Conservation (phyloP, 2,797 vertebrate genomes). For the Acanthurus lineatus region DNA sequence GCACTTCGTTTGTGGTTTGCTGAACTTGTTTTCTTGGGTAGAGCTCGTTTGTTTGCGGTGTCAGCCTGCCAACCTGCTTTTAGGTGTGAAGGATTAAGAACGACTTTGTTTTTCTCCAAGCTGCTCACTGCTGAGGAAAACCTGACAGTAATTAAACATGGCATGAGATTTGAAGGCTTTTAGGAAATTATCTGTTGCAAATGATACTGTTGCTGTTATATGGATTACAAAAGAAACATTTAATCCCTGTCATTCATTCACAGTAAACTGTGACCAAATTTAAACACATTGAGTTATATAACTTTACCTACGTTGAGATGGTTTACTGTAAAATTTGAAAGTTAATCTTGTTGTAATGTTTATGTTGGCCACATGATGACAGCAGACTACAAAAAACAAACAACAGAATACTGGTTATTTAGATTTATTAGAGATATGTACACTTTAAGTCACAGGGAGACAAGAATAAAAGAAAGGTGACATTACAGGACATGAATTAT, state of each 20-base stretch:
- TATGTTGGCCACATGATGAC: constrained; percentile 37
- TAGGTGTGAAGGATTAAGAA: neutral
- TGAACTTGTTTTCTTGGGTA: neutral
- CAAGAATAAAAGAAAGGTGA: neutral
- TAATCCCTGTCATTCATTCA: no score
- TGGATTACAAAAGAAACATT: no score
- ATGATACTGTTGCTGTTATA: no score
- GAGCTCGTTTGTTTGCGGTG: neutral
- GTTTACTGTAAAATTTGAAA: neutral
- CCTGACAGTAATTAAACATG: neutral
- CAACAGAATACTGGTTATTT: fast-evolving
- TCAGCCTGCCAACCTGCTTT: neutral
- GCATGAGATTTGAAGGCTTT: neutral
- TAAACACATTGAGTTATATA: neutral
- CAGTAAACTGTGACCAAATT: no score
- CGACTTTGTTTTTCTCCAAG: neutral
- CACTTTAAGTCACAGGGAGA: neutral
- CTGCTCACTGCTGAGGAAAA: neutral
- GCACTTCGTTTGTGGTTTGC: neutral
- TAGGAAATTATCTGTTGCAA: neutral
- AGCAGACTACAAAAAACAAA: constrained; percentile 4
- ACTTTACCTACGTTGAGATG: neutral
- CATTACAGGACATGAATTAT: neutral
- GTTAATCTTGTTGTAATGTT: neutral
- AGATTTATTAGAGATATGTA: neutral